A percentile compares a stretch with the other conserved stretches of the same genome.
Conservation (phyloP, 2,113 vertebrate species). For the Natator depressus region DNA sequence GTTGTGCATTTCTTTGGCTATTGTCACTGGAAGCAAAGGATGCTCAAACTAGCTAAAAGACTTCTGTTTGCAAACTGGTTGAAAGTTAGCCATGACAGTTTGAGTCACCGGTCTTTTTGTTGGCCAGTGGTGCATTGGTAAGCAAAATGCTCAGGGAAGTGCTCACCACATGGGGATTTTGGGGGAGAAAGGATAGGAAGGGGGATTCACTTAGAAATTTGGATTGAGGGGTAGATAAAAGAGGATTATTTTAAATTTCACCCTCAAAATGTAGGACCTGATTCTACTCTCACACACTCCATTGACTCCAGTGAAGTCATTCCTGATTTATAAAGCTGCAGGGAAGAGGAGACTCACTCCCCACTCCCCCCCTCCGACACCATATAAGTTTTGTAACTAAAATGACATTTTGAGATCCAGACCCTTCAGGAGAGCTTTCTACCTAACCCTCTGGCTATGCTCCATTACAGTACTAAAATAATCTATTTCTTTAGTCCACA, state of each 20-base stretch:
- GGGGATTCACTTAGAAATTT: background rate
- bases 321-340: background rate
- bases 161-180: no score
- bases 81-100: background rate
- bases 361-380: no score
- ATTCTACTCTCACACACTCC: no score
- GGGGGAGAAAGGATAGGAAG: background rate
- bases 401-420: background rate
- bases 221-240: background rate
- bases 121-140: background rate
- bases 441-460: background rate
- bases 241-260: background rate
- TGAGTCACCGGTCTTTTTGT: fast-evolving
- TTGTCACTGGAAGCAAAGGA: background rate
- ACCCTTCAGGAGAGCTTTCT: background rate
- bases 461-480: background rate
- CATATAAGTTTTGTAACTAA: background rate
- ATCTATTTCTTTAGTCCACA: background rate
- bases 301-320: no score
- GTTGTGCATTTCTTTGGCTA: background rate
- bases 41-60: background rate
- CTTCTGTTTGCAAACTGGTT: no score
- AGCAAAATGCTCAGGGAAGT: background rate
- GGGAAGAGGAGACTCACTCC: background rate
- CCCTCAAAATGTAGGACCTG: background rate